Base-by-base conservation (phyloP, 2,888 invertebrate species). In the Smittia aterrima region DNA sequence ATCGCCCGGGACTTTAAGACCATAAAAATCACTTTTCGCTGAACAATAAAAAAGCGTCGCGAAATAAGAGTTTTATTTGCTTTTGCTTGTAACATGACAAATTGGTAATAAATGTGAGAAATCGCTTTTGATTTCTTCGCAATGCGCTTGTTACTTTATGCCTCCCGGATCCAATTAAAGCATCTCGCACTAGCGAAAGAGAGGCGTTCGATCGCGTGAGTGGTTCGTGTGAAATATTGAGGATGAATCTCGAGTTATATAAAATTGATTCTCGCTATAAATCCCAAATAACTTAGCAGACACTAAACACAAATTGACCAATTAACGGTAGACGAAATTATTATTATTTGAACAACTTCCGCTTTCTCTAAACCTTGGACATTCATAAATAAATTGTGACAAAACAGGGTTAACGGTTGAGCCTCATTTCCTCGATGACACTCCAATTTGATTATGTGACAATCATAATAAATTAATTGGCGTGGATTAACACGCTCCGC, bases 21-120 rank as follows among this genome's bases (percentile, higher is more conserved):
- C 66, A 38, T 66, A 66, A 38, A 66, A 38, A 66, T 27, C 67
- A 67, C 67, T 6, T 47, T 25, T 66, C 66, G 32, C 22, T 66
- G 66, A 66, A 20, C 58, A 18, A 58, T 58, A 58, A 58, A 58
- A 47, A 58, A 22, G 9, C 16, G 20, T 7, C 9, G 9, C 22
- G 11, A n/a, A 20, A 22, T 18, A 58, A n/a, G 11, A 16, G 11
- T 47, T 47, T 47, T 47, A 47, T 47, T n/a, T 47, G 47, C 47
- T 47, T 2, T 47, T 47, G 47, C 47, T 47, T 47, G 47, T 47
- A 11, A 47, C 47, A 47, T 47, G 47, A 47, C 47, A 47, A 47
- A 47, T 47, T 47, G 47, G 47, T 47, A 47, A 47, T 47, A 47
- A 47, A 47, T 47, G 47, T 47, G 47, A 47, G 47, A 47, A 47